phyloP scores from a whole-genome alignment of 2,113 vertebrate species.

The Mirounga angustirostris region DNA sequence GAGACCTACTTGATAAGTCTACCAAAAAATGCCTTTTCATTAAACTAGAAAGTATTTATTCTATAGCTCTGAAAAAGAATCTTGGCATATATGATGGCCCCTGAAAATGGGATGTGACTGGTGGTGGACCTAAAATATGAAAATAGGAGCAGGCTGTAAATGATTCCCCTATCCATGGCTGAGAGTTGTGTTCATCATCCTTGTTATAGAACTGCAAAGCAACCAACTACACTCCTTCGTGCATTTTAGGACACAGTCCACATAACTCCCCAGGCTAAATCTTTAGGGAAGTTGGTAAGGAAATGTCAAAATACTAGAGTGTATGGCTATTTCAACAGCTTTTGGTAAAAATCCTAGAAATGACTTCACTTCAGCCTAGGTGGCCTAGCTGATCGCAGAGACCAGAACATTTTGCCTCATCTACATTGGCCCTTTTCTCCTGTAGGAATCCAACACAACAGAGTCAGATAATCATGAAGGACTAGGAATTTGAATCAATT shows the following conservation, averaged over 20 bases:
- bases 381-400: neutral
- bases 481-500: neutral
- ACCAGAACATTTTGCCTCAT: neutral
- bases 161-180: neutral
- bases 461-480: neutral
- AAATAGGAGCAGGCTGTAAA: neutral
- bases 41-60: neutral
- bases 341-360: constrained; percentile 42
- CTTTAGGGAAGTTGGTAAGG: neutral
- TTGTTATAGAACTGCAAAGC: neutral
- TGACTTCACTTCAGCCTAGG: neutral
- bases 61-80: neutral
- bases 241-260: neutral
- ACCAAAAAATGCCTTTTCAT: neutral
- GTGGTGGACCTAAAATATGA: neutral
- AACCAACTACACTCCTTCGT: neutral
- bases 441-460: neutral
- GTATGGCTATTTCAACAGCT: constrained; percentile 12
- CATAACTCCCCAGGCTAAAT: neutral
- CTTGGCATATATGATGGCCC: neutral
- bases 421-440: neutral
- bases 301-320: neutral
- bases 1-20: neutral
- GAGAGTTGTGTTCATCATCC: neutral
- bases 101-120: neutral